phyloP scores from a whole-genome alignment of 1,140 invertebrate genomes.

The Drosophila suzukii region DNA sequence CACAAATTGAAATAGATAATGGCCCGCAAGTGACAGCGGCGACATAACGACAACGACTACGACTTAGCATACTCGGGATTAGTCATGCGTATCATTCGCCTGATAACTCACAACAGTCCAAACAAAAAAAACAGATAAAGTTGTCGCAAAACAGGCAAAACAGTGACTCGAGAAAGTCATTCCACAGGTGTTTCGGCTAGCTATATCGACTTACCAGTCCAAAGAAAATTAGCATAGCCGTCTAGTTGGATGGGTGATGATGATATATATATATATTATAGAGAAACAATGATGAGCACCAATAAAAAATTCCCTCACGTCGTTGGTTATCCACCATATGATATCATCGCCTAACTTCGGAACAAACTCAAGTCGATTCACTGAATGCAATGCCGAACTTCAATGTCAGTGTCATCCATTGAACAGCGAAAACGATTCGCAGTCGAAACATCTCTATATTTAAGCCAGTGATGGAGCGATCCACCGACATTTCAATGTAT shows the following conservation, averaged over 20 bases:
- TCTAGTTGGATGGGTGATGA: slow-evolving; percentile 49
- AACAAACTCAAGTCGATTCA: slow-evolving; percentile 19
- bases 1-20: slow-evolving; percentile 63
- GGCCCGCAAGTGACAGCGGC: slow-evolving; percentile 31
- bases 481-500: slow-evolving; percentile 2
- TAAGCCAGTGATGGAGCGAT: slow-evolving; percentile 18
- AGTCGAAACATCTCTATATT: slow-evolving; percentile 22
- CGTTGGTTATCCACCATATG: slow-evolving; percentile 25
- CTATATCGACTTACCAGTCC: slow-evolving; percentile 26
- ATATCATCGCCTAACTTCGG: slow-evolving; percentile 74
- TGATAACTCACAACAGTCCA: slow-evolving; percentile 40
- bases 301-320: slow-evolving; percentile 79
- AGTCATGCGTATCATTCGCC: slow-evolving; percentile 47
- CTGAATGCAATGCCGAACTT: slow-evolving; percentile 50
- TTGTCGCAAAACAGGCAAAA: slow-evolving; percentile 22
- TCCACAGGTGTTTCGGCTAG: slow-evolving; percentile 34
- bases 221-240: slow-evolving; percentile 42
- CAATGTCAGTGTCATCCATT: slow-evolving; percentile 46
- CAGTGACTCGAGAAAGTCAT: slow-evolving; percentile 41
- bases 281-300: slow-evolving; percentile 67
- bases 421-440: slow-evolving; percentile 1
- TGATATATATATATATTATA: slow-evolving; percentile 23
- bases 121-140: slow-evolving; percentile 5
- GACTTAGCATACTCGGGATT: slow-evolving; percentile 66
- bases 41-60: slow-evolving; percentile 33